Conservation (phyloP, 2,113 vertebrate genomes). For the Melozone crissalis region DNA sequence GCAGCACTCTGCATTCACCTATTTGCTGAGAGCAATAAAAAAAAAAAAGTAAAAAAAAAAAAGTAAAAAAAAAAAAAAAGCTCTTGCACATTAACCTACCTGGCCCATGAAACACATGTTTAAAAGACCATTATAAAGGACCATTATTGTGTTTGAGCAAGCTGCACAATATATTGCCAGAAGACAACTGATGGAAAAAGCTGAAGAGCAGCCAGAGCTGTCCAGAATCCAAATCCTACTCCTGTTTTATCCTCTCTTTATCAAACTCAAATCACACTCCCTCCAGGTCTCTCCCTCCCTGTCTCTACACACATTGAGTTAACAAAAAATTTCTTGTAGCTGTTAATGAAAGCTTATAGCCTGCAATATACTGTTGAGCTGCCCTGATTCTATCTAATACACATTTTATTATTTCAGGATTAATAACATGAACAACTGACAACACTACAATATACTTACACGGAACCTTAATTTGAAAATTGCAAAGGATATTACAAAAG, state of each 20-base stretch:
- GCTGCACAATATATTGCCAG: not conserved
- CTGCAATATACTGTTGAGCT: conserved; percentile 56
- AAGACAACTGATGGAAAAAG: conserved; percentile 29
- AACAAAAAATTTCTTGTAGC: conserved; percentile 58
- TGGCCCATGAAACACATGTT: not conserved
- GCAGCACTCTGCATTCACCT: not conserved
- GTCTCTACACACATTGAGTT: not conserved
- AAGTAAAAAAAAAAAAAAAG: not conserved
- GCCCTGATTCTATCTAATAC: conserved; percentile 68
- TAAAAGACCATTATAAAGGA: not conserved
- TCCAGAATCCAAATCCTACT: conserved; percentile 35
- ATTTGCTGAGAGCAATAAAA: not conserved
- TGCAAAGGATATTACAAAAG: conserved; percentile 62
- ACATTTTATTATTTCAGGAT: conserved; percentile 69
- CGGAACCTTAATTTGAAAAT: conserved; percentile 59
- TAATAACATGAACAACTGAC: conserved; percentile 55
- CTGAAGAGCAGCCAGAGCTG: conserved; percentile 23
- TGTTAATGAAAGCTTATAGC: conserved; percentile 70
- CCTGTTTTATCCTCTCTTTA: conserved; percentile 7
- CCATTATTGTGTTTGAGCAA: not conserved
- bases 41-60: not conserved
- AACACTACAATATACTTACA: conserved; percentile 62
- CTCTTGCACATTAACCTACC: not conserved
- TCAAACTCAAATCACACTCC: conserved; percentile 16
- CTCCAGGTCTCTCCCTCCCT: not conserved